Evolutionary conservation across 2,113 vertebrate species (phyloP), one percentile per base, ranked within the genome.

Genomic region (Alosa alosa): DNA sequence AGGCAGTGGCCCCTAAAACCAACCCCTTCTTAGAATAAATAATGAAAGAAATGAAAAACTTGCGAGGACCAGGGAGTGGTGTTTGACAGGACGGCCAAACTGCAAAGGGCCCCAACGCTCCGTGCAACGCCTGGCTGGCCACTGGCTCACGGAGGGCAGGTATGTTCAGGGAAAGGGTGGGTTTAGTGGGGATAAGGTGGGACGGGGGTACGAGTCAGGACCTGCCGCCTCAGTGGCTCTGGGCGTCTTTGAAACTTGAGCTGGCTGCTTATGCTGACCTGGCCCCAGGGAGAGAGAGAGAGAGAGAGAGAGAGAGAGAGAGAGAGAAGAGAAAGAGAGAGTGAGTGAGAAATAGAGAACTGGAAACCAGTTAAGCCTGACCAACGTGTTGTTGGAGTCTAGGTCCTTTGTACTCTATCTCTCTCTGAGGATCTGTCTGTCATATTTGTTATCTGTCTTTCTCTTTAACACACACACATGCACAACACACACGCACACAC

Each of bases 291-390:
- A 90, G 93, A 93, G 92, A 91, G 89, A 11, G 25, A 39, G 72
- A 78, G 72, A 78, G 72, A 75, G 2, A 72, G 68, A 68, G 20
- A 68, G 20, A 68, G 18, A 68, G n/a, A 25, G 22, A 72, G 64
- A 72, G 64, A 72, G n/a, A 72, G 55, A 57, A 9, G 55, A 20
- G 18, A 57, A 13, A 57, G 55, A 57, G 64, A 85, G 47, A 88
- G 11, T 87, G 82, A 39, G 10, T 36, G 68, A 75, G 25, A 36
- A 15, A 39, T 10, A 36, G 36, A 15, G 68, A 75, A 31, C 31
- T 36, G 31, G 31, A 75, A 96, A 96, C 95, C 94, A 88, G 96
- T 96, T 96, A 83, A 0, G 1, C 95, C 81, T 82, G 94, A 92
- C 89, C 41, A 81, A 88, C 75, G 0, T 89, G 90, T 87, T n/a